Evolutionary conservation across 2,113 vertebrate species (phyloP), one percentile per base, ranked within the genome.

Genomic region (Cephalopterus ornatus): DNA sequence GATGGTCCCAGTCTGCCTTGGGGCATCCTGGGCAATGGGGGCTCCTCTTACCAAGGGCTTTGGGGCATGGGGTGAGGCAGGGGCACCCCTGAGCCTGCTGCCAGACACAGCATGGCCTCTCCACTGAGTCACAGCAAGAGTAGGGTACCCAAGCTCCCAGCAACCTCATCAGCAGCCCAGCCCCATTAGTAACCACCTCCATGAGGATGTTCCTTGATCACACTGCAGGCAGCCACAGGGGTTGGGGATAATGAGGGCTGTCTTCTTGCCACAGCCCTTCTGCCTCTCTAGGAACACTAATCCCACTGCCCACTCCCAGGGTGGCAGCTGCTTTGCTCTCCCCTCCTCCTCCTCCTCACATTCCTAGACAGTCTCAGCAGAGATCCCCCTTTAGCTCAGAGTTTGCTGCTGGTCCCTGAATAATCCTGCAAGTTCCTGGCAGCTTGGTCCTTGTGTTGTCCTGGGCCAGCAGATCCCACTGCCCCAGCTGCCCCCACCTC

Each of bases 81-180:
- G 26, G 50, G 17, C 49, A 81, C 50, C 46, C 71, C 22, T 4
- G 2, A 41, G 52, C 32, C 62, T 4, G 2, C 52, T 86, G n/a
- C 76, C 4, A 5, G 66, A 2, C 56, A 37, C 33, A 50, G 52
- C 6, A 3, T 2, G 28, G 28, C 58, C 32, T 62, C 47, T 55
- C 19, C 47, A 21, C 33, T 1, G 3, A 44, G 12, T 30, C 50
- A 27, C 0, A 0, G 44, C 0, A 0, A 39, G 28, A 59, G 30
- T 22, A 92, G 27, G 39, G 35, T 23, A 49, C 81, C 33, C 61
- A 11, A 21, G 53, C 0, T 2, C 61, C 42, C 66, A 41, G 52
- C 66, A 75, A 9, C 47, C 77, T 92, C 28, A 1, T 10, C 49
- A 78, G 9, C 85, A 56, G 26, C 49, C 30, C 58, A 65, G 14